These are phyloP conservation scores for Camelus bactrianus DNA, from an alignment of 2,113 vertebrate genomes.

Conservation along the genomic window DNA sequence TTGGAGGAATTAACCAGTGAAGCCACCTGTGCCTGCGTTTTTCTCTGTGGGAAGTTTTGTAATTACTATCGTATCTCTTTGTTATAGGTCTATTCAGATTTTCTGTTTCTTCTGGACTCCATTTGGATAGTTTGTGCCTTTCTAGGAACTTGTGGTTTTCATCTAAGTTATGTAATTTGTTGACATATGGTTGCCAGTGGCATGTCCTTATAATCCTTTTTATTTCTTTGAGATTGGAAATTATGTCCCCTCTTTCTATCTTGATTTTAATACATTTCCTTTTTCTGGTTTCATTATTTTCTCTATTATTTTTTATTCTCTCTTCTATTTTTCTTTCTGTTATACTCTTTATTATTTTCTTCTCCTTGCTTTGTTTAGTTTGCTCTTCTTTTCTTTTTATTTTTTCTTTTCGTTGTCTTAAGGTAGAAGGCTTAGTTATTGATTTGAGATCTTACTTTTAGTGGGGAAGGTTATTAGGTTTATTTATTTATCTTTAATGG, in stretches of 20 bases:
- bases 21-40: not conserved
- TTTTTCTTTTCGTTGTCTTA: not conserved
- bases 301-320: not conserved
- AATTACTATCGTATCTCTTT: slow-evolving; percentile 4
- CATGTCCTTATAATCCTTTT: slow-evolving; percentile 7
- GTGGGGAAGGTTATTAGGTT: too few relatives aligned
- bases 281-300: not conserved
- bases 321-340: slow-evolving; percentile 6
- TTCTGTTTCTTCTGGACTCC: slow-evolving; percentile 41
- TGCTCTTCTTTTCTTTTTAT: not conserved
- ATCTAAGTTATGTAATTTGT: slow-evolving; percentile 21
- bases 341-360: not conserved
- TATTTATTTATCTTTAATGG: too few relatives aligned
- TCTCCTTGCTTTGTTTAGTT: slow-evolving; percentile 13
- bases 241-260: not conserved
- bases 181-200: not conserved
- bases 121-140: slow-evolving; percentile 1
- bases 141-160: slow-evolving; percentile 37
- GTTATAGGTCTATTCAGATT: not conserved
- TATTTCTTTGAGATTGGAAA: not conserved
- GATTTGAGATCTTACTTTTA: not conserved
- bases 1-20: not conserved
- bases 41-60: not conserved
- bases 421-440: not conserved
- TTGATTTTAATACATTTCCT: not conserved